Percentiles rank a stretch among this genome's conserved stretches.
Evolutionary conservation across 2,797 vertebrate species (phyloP).

Genomic region (Tadarida brasiliensis): DNA sequence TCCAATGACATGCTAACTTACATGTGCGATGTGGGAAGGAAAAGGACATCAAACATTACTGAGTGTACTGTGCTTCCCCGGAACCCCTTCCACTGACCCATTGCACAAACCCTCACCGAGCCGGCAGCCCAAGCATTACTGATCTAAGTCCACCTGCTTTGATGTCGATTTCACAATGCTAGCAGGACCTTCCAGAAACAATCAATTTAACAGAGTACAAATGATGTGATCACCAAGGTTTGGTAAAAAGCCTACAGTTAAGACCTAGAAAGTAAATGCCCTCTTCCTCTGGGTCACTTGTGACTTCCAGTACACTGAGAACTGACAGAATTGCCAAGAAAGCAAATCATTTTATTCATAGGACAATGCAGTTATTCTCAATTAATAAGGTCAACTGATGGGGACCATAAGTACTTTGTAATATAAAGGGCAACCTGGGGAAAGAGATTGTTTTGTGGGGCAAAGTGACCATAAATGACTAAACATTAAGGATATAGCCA

Average conservation of each 20-base stretch:
- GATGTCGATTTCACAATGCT: constrained; percentile 50
- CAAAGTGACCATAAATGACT: constrained; percentile 24
- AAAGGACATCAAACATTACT: background rate
- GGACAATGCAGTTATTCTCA: background rate
- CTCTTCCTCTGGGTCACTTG: constrained; percentile 44
- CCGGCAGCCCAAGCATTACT: constrained; percentile 13
- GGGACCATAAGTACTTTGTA: background rate
- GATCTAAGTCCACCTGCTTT: constrained; percentile 51
- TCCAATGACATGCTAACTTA: background rate
- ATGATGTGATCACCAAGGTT: constrained; percentile 57
- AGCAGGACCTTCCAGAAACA: constrained; percentile 60
- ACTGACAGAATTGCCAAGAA: background rate
- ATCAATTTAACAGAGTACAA: constrained; percentile 61
- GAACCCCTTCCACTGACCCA: background rate
- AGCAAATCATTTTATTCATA: background rate
- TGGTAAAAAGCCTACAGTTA: constrained; percentile 42
- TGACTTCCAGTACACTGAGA: constrained; percentile 38
- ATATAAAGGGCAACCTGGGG: background rate
- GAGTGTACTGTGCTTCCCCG: background rate
- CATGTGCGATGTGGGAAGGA: background rate
- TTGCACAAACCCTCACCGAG: background rate
- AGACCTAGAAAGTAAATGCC: constrained; percentile 52
- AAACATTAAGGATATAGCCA: background rate
- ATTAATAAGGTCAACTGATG: background rate
- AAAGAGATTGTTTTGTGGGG: background rate